Base-by-base conservation (phyloP, 2,113 vertebrate species). In the Chionodraco myersi region DNA sequence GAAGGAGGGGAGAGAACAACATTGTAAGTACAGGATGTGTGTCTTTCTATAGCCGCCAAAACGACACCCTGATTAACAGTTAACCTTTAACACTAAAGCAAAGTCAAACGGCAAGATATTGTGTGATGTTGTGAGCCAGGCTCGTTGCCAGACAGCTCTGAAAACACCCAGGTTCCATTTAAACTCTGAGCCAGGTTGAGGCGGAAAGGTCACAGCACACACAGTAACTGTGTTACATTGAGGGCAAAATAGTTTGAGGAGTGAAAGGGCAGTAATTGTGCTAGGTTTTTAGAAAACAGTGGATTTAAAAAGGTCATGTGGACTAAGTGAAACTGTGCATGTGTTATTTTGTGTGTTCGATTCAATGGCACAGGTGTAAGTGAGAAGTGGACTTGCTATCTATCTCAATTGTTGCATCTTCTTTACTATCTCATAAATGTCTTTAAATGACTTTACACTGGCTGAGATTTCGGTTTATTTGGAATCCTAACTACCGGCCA, bases 11-110 rank as follows among this genome's bases (percentile, higher is more conserved):
- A 64, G 16, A 51, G 67, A 34, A 59, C 5, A 30, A 4, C 34
- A 21, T 41, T 58, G 3, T 60, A 47, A 44, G n/a, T 47, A 44
- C 53, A 75, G 26, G 44, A 69, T 26, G 65, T 4, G 10, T 30
- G 26, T 34, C 45, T 75, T 64, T 80, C 52, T 82, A 66, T 63
- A 21, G 54, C 0, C 1, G 76, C 68, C 75, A 84, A 67, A 85
- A 81, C 3, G 3, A 78, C 73, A 79, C 80, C 71, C 57, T 70
- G 88, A 90, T 80, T 70, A 90, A 75, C 66, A 74, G 81, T 89
- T 89, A 86, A 86, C 87, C 86, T 89, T 89, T 86, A 34, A 61
- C 74, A 79, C 56, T n/a, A 30, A 52, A 57, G 65, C 82, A 83
- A 89, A 87, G 86, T 86, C 80, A 84, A 76, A 80, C 73, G 65